Base-by-base conservation (phyloP, 2,888 invertebrate species). In the Callyntrura guangdongensis region DNA sequence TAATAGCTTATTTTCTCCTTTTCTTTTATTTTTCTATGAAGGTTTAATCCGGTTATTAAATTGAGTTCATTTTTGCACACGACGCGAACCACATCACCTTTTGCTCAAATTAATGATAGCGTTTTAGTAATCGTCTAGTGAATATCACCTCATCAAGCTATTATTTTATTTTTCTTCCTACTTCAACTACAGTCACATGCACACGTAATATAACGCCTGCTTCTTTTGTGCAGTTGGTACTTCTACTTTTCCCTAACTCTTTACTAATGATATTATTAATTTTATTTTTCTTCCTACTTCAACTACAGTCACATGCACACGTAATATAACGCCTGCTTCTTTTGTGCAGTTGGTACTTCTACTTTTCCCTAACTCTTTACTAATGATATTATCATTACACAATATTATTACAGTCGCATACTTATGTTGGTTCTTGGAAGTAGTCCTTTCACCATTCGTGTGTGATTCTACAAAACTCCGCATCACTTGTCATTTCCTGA, bases 11-110 rank as follows among this genome's bases (percentile, higher is more conserved):
- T 64, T 82, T 47, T 17, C 45, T 12, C 49, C 36, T 64, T 59
- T 45, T 64, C 45, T 36, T 59, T 61, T 61, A 45, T 79, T 79
- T 79, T 56, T 53, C 56, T 56, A 22, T 61, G n/a, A n/a, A 22
- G 12, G 59, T 81, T 67, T 88, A 88, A 88, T 88, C 88, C 72
- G n/a, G 12, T 22, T 36, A 87, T 82, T 88, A 72, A 88, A 72
- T 81, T 20, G 56, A 17, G 72, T 17, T 14, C 53, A 77, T 36
- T 20, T 20, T 53, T 1, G 49, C 12, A 74, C 14, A 61, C 61
- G 17, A 17, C 2, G 53, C 2, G 53, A 45, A 72, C 72, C 45
- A 45, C 36, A 45, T 17, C 72, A 45, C 45, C n/a, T 49, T 25
- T 25, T 53, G 47, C n/a, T 53, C 53, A 74, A 49, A 47, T 11